phyloP scores from a whole-genome alignment of 2,113 vertebrate species.

The Morphnarchus princeps region DNA sequence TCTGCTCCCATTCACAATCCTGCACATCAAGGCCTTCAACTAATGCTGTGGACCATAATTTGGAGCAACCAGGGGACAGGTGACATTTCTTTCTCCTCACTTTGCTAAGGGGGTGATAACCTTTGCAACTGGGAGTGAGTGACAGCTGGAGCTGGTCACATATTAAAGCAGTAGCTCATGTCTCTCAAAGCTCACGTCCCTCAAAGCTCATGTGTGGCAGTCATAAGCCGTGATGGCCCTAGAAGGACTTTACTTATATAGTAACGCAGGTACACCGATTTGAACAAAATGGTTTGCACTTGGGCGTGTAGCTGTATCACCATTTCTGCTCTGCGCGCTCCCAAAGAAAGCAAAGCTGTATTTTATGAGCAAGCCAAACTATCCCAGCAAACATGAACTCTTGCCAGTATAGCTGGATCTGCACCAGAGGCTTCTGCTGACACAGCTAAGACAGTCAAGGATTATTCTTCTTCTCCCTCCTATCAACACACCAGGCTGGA shows the following conservation, averaged over 20 bases:
- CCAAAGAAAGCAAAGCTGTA: not conserved
- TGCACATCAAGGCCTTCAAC: not conserved
- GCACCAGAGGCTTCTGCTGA: conserved; percentile 36
- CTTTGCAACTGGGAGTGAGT: not conserved
- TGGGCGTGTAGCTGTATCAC: not conserved
- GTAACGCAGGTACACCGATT: too few species aligned
- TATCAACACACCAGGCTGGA: not conserved
- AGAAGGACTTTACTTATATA: not conserved
- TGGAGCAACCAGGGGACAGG: not conserved
- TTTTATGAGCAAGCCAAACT: not conserved
- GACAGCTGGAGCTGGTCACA: not conserved
- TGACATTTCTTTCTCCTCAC: not conserved
- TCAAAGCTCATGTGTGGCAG: not conserved
- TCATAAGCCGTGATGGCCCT: not conserved
- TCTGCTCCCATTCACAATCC: not conserved
- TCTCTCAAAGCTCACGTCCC: not conserved
- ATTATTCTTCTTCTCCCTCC: not conserved
- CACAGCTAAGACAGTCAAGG: not conserved
- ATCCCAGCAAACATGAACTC: not conserved
- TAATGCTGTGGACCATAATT: not conserved
- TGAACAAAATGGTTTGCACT: fast-evolving
- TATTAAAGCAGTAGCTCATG: not conserved
- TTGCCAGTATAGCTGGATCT: not conserved
- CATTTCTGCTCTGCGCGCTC: not conserved
- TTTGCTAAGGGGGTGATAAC: not conserved